Evolutionary conservation across 2,888 invertebrate species (phyloP), one percentile per base, ranked within the genome.

Genomic region (Periphyllus acericola): DNA sequence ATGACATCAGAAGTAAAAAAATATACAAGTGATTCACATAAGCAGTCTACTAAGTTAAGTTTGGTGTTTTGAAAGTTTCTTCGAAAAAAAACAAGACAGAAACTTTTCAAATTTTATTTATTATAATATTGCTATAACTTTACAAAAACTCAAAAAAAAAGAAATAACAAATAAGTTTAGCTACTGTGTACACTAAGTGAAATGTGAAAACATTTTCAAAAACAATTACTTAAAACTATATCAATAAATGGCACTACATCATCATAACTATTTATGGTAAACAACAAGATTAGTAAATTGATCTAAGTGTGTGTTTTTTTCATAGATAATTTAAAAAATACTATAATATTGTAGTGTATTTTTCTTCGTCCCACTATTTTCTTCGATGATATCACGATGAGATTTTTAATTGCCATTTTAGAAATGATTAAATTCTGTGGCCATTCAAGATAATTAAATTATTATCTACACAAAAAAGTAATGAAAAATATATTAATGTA

Each of bases 41-140:
- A 83, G 60, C 60, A 75, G 60, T 75, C 14, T n/a, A 72, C 82
- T 83, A 75, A 83, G 75, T 83, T 66, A 40, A 83, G 75, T 83
- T 75, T 75, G 60, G 40, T 83, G 83, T 83, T 66, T 55, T 75
- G 21, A 83, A 83, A 83, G 83, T 83, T 75, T 75, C 81, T 68
- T 19, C 0, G 3, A 46, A 32, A 40, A 32, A 9, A 32, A 52
- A 40, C 66, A 75, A 74, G 14, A 21, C 19, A 40, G 8, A 75
- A 83, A 83, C 74, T 83, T 83, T 83, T 75, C 32, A 66, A 83
- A 40, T 75, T 66, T 60, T 32, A 60, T 75, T 83, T 75, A 75
- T 75, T 66, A 32, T 29, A 81, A 71, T 60, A 52, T 36, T 71
- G 52, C 6, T 82, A 14, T 17, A 32, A 46, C 32, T 71, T 46